Conservation (phyloP, 2,113 vertebrate species). For the Dicaeum eximium region DNA sequence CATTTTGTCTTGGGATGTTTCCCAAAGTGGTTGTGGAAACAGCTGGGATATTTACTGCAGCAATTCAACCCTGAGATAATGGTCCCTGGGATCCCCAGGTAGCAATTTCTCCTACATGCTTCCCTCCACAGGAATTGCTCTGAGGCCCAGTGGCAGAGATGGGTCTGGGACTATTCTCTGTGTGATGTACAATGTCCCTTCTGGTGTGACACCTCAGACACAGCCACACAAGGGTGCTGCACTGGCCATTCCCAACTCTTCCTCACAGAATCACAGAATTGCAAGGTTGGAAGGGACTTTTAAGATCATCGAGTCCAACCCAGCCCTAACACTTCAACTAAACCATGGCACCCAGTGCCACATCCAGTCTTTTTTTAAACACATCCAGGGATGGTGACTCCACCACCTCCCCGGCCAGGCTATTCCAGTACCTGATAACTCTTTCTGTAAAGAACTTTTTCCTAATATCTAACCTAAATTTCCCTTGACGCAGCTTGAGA, state of each 20-base stretch:
- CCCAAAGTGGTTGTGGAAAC: background rate
- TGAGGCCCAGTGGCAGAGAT: background rate
- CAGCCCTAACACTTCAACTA: too few relatives aligned
- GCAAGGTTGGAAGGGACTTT: too few relatives aligned
- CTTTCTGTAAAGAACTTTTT: too few relatives aligned
- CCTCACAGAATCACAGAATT: too few relatives aligned
- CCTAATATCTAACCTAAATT: too few relatives aligned
- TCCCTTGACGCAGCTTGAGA: too few relatives aligned
- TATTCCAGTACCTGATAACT: too few relatives aligned
- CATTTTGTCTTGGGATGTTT: background rate
- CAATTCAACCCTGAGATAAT: background rate
- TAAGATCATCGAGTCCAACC: too few relatives aligned
- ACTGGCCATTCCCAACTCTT: background rate
- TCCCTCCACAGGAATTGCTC: background rate
- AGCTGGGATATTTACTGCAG: background rate
- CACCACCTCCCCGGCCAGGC: too few relatives aligned
- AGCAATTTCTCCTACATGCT: background rate
- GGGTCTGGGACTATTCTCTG: background rate
- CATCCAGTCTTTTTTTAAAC: too few relatives aligned
- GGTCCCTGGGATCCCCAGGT: background rate
- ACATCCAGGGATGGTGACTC: too few relatives aligned
- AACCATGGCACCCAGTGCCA: too few relatives aligned
- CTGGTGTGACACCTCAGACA: background rate
- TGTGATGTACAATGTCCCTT: background rate
- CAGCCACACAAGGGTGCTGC: background rate